Evolutionary conservation across 2,888 invertebrate genomes (phyloP), one percentile per base, ranked within the genome.

Genomic region (Liodrosophila aerea): DNA sequence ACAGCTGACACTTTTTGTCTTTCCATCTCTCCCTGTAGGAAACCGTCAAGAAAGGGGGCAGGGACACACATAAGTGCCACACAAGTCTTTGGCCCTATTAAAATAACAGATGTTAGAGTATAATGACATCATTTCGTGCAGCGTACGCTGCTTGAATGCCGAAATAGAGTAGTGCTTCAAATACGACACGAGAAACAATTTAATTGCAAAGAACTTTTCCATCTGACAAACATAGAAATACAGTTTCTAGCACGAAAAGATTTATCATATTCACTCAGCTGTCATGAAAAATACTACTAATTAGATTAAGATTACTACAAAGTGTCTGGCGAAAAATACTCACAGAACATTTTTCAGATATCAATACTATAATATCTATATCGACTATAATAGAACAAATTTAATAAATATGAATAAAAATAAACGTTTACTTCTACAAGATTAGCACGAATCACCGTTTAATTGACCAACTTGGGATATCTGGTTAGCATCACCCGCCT

Each of bases 231-330:
- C 73, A 73, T 73, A 60, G 73, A 29, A 50, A 22, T 44, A 45
- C 30, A 71, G 41, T 50, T 56, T 51, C 54, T 36, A 64, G 65
- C 58, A 56, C 52, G 39, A 57, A 68, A 66, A 82, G 78, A 78
- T 78, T 82, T 78, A 78, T 78, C 82, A 78, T 82, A 82, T 78
- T 82, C 78, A 71, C 54, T 71, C 71, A 68, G 80, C 75, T 81
- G 81, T 83, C 81, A 81, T 80, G 80, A 83, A 78, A 81, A 83
- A 81, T 73, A 81, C n/a, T n/a, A n/a, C n/a, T n/a, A n/a, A n/a
- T n/a, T n/a, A n/a, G n/a, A 81, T 81, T 81, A 81, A 77, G n/a
- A n/a, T n/a, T n/a, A n/a, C n/a, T n/a, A n/a, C n/a, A n/a, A n/a
- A n/a, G n/a, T n/a, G 68, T 73, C 49, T 46, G 54, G 61, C 71